Base-by-base conservation (phyloP, 92 coral and sea anemone genomes). In the Epizoanthus scotinus region DNA sequence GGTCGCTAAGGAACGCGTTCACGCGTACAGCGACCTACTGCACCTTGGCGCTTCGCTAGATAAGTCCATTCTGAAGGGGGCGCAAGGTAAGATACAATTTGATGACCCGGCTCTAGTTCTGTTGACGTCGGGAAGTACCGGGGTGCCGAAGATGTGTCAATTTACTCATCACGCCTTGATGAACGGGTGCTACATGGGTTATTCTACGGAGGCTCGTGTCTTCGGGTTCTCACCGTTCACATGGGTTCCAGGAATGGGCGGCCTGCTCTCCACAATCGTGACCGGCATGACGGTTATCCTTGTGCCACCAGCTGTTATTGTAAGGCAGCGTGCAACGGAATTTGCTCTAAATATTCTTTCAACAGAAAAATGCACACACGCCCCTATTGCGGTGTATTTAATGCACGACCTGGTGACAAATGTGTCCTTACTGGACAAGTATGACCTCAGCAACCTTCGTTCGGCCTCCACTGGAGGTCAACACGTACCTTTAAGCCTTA, bases 51-150 rank as follows among this genome's bases (percentile, higher is more conserved):
- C 18, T 24, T 29, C 18, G 42, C 10, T 64, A 38, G 49, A 54
- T 6, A 10, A 38, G 49, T 65, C 72, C 17, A 12, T 26, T 21
- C 54, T 82, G 22, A 4, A 19, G 15, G 34, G 58, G 28, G 36
- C 27, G 50, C 67, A 71, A 82, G 71, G 3, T 53, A 36, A 71
- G 24, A 60, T 82, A 17, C 79, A 70, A 58, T 59, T 70, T 6
- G 85, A 82, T 70, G 85, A 82, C 3, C 67, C n/a, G 0, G 77
- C 69, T 8, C 22, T 82, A 15, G 70, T 59, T 17, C 59, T 82
- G n/a, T 13, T 82, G 20, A 82, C 85, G 34, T 69, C 85, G 13
- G 85, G 85, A 3, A 70, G 71, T 54, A 82, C 85, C 5, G 79
- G 85, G 17, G 42, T 57, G 22, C 79, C 85, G 10, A 82, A 82